A percentile compares a stretch with the other conserved stretches of the same genome.
phyloP scores from a whole-genome alignment of 2,797 vertebrate species.

The Enteromius anoplus region DNA sequence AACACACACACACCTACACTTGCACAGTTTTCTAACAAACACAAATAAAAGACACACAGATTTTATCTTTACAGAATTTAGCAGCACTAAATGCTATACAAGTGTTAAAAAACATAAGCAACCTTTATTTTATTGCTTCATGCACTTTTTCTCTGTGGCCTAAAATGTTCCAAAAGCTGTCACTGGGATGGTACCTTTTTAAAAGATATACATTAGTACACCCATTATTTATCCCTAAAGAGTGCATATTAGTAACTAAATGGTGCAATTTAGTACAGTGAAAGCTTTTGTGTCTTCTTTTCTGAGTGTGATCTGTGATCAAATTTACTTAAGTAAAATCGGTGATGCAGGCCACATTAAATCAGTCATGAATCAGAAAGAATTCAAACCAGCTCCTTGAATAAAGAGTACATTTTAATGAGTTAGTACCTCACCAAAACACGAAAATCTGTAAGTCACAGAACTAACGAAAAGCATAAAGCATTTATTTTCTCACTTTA shows the following conservation, averaged over 20 bases:
- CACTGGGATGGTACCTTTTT: neutral
- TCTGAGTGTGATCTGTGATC: neutral
- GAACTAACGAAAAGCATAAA: neutral
- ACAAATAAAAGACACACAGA: conserved; percentile 32
- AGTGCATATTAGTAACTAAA: neutral
- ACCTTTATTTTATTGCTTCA: neutral
- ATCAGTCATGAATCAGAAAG: neutral
- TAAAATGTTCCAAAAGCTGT: neutral
- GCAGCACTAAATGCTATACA: neutral
- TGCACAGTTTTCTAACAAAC: neutral
- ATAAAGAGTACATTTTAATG: neutral
- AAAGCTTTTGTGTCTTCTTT: neutral
- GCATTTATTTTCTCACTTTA: neutral
- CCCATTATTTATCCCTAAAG: neutral
- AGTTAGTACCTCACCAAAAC: neutral
- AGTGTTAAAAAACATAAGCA: neutral
- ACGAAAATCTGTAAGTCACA: neutral
- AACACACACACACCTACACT: neutral
- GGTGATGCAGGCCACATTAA: neutral
- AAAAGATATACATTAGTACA: neutral
- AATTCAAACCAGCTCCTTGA: neutral
- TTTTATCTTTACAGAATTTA: neutral
- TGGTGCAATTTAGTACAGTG: neutral
- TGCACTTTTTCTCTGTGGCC: neutral
- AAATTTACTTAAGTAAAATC: neutral